phyloP scores from a whole-genome alignment of 2,797 vertebrate genomes.

The Acrossocheilus fasciatus region DNA sequence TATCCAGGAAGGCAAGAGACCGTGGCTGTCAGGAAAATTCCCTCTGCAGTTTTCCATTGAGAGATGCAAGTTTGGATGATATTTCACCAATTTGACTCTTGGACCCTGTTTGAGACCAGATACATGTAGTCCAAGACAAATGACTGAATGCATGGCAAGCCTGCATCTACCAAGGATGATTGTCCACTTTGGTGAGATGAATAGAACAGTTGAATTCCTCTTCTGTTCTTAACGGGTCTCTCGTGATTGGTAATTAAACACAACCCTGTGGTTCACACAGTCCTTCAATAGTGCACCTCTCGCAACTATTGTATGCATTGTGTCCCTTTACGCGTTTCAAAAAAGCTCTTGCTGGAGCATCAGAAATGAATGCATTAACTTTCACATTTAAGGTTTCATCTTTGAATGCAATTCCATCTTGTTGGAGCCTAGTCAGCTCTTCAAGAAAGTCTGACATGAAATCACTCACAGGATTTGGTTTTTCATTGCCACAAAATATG shows the following conservation, averaged over 20 bases:
- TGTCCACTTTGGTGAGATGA: neutral
- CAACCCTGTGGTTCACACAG: constrained; percentile 2
- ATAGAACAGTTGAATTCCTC: neutral
- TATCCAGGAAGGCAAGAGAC: neutral
- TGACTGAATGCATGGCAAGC: neutral
- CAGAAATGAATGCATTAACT: neutral
- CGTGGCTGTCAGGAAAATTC: neutral
- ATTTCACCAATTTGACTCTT: constrained; percentile 21
- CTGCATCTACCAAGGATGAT: constrained; percentile 22
- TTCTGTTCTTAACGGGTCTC: neutral
- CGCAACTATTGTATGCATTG: too few relatives aligned
- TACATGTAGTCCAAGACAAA: constrained; percentile 19
- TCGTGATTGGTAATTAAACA: neutral
- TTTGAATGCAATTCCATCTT: neutral
- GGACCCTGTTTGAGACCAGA: constrained; percentile 24
- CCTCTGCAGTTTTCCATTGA: neutral
- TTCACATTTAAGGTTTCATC: neutral
- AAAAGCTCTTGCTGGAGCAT: neutral
- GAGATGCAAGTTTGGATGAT: neutral
- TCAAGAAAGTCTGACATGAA: neutral
- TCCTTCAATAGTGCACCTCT: neutral
- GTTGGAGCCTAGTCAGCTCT: neutral
- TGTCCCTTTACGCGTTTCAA: too few relatives aligned
- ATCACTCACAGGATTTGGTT: neutral
- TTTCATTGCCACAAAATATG: neutral